These are phyloP conservation scores for Melierax canorus DNA, from an alignment of 2,113 vertebrate genomes.

Conservation along the genomic window DNA sequence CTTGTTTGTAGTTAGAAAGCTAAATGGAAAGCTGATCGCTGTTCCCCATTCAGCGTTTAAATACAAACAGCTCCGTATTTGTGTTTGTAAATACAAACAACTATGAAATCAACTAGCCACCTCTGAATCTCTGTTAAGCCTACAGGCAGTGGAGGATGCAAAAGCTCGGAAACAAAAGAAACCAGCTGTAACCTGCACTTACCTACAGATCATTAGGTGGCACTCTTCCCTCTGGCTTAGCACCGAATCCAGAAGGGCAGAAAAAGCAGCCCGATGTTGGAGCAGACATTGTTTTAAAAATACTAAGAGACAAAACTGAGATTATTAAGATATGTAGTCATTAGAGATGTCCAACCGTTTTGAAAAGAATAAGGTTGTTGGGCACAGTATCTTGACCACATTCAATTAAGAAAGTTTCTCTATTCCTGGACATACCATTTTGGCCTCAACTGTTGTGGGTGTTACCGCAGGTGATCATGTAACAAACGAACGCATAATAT, in stretches of 20 bases:
- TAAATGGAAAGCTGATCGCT: background rate
- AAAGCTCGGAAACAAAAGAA: background rate
- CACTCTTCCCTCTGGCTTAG: constrained; percentile 39
- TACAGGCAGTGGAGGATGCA: background rate
- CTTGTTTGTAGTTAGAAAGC: background rate
- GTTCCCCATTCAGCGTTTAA: background rate
- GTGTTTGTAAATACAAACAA: background rate
- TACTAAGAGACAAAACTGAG: background rate
- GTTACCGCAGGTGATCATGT: background rate
- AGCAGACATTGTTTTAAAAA: background rate
- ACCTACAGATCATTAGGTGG: constrained; percentile 28
- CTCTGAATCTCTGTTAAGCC: background rate
- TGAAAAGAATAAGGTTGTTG: background rate
- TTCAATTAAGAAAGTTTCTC: background rate
- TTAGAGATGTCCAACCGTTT: background rate
- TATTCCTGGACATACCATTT: background rate
- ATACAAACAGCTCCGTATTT: background rate
- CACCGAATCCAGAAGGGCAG: background rate
- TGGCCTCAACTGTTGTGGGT: background rate
- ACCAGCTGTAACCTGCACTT: background rate
- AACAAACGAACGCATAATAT: rapidly evolving
- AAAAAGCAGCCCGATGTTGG: background rate
- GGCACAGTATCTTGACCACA: background rate
- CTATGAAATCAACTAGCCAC: background rate
- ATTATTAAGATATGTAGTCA: background rate